Percentiles rank a stretch among this genome's conserved stretches.
phyloP scores from a whole-genome alignment of 1,140 invertebrate species.

The Cotesia typhae region DNA sequence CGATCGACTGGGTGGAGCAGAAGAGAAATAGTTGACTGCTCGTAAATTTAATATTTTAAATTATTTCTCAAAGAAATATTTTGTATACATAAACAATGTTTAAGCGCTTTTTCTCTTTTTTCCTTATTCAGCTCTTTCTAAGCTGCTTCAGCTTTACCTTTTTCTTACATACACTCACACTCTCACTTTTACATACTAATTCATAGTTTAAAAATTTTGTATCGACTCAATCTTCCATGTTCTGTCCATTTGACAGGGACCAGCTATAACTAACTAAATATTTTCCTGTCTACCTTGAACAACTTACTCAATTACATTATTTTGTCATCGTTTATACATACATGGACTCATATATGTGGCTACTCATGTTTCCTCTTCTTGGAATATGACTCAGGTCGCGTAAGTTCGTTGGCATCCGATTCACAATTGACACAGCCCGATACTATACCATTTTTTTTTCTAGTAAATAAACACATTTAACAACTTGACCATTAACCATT shows the following conservation, averaged over 20 bases:
- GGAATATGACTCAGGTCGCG: conserved; percentile 1
- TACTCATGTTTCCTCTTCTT: conserved; percentile 2
- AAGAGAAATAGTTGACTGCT: neutral
- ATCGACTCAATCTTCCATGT: too few relatives aligned
- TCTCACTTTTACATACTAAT: too few relatives aligned
- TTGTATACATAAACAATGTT: neutral
- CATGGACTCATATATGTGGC: neutral
- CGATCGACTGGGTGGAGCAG: conserved; percentile 9
- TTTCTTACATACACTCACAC: too few relatives aligned
- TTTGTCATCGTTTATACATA: conserved; percentile 16
- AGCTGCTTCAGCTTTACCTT: too few relatives aligned
- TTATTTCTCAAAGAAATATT: neutral
- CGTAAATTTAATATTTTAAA: conserved; percentile 3
- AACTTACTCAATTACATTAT: neutral
- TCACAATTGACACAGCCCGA: neutral
- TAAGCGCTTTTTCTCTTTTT: too few relatives aligned
- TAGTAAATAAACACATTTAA: too few relatives aligned
- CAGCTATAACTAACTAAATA: too few relatives aligned
- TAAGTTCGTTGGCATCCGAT: conserved; percentile 8
- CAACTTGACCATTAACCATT: too few relatives aligned
- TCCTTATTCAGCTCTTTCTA: too few relatives aligned
- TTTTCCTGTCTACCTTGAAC: conserved; percentile 8
- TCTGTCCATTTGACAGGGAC: too few relatives aligned
- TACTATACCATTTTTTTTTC: too few relatives aligned
- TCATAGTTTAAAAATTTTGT: too few relatives aligned